Conservation (phyloP, 2,113 vertebrate genomes). For the Phycodurus eques region DNA sequence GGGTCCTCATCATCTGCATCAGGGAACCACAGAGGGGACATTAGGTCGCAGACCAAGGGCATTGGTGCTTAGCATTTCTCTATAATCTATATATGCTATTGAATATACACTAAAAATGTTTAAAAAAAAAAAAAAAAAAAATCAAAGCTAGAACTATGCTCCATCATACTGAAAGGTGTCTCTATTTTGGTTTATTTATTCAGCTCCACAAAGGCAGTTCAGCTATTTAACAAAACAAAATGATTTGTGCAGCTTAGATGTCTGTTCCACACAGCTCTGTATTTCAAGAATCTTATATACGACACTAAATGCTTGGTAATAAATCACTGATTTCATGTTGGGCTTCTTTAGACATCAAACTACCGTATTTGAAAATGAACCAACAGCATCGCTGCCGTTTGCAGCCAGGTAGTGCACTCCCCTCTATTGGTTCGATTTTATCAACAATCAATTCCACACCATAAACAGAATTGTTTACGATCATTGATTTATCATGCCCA, state of each 20-base stretch:
- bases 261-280: too few relatives aligned
- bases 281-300: background rate
- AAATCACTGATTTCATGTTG: background rate
- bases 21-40: background rate
- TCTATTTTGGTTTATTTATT: background rate
- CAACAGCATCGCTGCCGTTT: background rate
- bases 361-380: background rate
- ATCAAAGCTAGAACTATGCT: too few relatives aligned
- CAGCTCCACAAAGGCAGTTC: background rate
- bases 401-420: background rate
- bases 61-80: background rate
- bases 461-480: background rate
- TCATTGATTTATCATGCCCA: background rate
- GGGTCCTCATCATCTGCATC: background rate
- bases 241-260: background rate
- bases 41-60: background rate
- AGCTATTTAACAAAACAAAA: background rate
- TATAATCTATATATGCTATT: background rate
- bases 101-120: background rate
- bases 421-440: background rate
- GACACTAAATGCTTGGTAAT: background rate
- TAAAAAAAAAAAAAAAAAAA: background rate
- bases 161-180: background rate
- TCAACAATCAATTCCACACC: background rate
- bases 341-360: background rate